Conservation (phyloP, 2,888 invertebrate genomes). For the Nemapogon koenigi region DNA sequence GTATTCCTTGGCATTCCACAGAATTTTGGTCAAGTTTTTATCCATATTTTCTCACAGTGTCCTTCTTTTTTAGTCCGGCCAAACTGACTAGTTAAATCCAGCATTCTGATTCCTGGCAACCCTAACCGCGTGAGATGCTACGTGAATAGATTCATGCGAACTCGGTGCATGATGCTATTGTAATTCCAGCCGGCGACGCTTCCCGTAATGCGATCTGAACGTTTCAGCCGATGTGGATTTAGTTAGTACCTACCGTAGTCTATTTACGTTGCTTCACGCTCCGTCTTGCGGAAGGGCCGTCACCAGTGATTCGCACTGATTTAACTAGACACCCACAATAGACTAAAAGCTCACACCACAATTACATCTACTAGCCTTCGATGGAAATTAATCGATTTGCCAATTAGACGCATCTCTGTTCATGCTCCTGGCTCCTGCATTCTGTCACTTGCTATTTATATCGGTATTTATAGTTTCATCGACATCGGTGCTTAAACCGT, state of each 20-base stretch:
- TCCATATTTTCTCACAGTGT: too few species aligned
- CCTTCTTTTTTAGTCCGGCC: too few species aligned
- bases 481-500: conserved; percentile 6
- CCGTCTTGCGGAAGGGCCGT: background rate
- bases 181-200: conserved; percentile 4
- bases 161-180: conserved; percentile 3
- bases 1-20: too few species aligned
- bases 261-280: conserved; percentile 5
- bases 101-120: too few species aligned
- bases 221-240: conserved; percentile 4
- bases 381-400: background rate
- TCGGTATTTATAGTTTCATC: conserved; percentile 35
- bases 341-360: conserved; percentile 1
- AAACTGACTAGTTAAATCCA: too few species aligned
- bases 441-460: conserved; percentile 31
- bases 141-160: conserved; percentile 4
- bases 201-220: conserved; percentile 3
- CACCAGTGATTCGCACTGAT: background rate
- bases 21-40: too few species aligned
- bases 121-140: too few species aligned
- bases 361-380: background rate
- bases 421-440: conserved; percentile 7
- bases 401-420: conserved; percentile 7
- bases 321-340: conserved; percentile 7
- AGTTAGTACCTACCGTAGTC: conserved; percentile 2